Conservation (phyloP, 2,888 invertebrate species). For the Eupithecia subumbrata region DNA sequence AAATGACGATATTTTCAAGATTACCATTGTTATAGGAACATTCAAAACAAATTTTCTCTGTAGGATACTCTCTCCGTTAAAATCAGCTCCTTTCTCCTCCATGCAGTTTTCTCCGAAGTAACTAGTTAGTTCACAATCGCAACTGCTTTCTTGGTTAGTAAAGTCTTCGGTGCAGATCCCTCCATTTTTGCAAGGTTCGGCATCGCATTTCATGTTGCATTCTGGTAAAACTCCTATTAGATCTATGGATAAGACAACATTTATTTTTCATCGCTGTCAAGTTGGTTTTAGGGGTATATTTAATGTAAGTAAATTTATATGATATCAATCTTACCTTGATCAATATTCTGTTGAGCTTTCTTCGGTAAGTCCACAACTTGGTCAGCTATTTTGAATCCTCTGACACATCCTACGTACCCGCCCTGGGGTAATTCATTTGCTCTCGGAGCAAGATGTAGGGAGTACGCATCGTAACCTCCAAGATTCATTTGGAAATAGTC, state of each 20-base stretch:
- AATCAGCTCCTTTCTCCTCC: conserved; percentile 95
- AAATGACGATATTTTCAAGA: not conserved
- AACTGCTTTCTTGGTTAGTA: conserved; percentile 92
- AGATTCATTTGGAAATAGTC: conserved; percentile 95
- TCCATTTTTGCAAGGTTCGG: conserved; percentile 93
- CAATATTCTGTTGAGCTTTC: conserved; percentile 87
- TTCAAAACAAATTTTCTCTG: conserved; percentile 90
- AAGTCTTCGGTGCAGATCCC: conserved; percentile 96
- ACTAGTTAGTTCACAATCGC: conserved; percentile 95
- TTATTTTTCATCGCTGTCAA: not conserved
- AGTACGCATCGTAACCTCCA: conserved; percentile 92
- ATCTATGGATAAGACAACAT: conserved; percentile 54
- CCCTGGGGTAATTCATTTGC: conserved; percentile 77
- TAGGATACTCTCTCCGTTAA: conserved; percentile 93
- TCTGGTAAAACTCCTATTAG: conserved; percentile 89
- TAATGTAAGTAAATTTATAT: not conserved
- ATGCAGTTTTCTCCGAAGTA: conserved; percentile 95
- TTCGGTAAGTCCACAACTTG: conserved; percentile 90
- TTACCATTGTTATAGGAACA: conserved; percentile 85
- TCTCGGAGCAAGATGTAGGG: conserved; percentile 81
- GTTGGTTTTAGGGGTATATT: too few species aligned
- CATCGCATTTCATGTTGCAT: conserved; percentile 95
- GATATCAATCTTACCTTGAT: conserved; percentile 78
- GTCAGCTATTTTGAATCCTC: conserved; percentile 93
- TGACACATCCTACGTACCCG: conserved; percentile 93